Evolutionary conservation across 2,113 vertebrate genomes (phyloP).

Genomic region (Ploceus nigricollis): DNA sequence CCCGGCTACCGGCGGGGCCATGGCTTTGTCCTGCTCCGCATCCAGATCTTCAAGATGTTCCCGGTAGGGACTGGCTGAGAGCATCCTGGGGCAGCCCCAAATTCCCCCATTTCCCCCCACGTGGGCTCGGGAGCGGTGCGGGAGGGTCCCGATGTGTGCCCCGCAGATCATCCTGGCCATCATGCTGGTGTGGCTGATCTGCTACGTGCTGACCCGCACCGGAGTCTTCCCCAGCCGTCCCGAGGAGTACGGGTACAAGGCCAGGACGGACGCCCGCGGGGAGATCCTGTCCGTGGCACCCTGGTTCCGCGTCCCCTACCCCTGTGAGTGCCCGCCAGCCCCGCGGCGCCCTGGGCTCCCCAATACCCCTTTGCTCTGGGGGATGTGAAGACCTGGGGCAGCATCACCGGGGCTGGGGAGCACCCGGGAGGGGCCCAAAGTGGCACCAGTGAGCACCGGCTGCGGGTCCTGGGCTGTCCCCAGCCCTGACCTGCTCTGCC

Average conservation of each 20-base stretch:
- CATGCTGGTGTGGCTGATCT: slow-evolving; percentile 90
- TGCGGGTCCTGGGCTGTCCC: neutral
- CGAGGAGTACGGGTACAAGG: slow-evolving; percentile 83
- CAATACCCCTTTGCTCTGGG: fast-evolving
- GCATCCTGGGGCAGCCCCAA: neutral
- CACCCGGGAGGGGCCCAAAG: fast-evolving
- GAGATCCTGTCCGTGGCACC: slow-evolving; percentile 86
- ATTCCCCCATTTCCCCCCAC: fast-evolving
- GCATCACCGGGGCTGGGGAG: neutral
- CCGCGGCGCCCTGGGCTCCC: fast-evolving
- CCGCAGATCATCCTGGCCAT: slow-evolving; percentile 92
- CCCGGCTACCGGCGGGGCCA: slow-evolving; percentile 79
- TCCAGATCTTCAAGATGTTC: slow-evolving; percentile 98
- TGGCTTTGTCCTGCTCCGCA: slow-evolving; percentile 77
- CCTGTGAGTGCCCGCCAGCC: slow-evolving; percentile 80
- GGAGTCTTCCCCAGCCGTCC: slow-evolving; percentile 79
- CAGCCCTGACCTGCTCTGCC: neutral
- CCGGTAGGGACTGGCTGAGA: slow-evolving; percentile 73
- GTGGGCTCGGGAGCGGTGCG: fast-evolving
- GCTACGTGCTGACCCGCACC: slow-evolving; percentile 87
- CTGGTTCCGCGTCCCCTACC: slow-evolving; percentile 94
- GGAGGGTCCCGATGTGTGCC: neutral
- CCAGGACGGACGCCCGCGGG: slow-evolving; percentile 90
- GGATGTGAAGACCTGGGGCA: neutral
- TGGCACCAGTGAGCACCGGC: neutral